These are phyloP conservation scores for Microtus agrestis DNA, from an alignment of 2,797 vertebrate genomes.

Conservation along the genomic window DNA sequence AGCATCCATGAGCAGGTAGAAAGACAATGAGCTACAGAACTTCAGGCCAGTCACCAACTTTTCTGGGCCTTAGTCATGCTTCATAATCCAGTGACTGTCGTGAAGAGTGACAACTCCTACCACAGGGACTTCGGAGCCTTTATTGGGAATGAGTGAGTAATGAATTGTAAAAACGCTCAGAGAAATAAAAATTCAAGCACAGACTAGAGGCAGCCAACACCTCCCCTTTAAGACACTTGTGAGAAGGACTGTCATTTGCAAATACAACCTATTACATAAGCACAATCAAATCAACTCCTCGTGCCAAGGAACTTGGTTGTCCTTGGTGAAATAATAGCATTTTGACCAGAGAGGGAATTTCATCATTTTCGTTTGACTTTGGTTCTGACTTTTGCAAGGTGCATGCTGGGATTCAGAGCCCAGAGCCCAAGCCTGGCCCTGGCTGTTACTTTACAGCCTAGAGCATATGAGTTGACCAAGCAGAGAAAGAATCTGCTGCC, in stretches of 20 bases:
- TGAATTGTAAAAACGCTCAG: conserved; percentile 48
- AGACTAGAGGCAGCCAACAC: conserved; percentile 1
- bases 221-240: conserved; percentile 42
- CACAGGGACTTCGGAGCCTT: conserved; percentile 10
- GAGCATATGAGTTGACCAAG: neutral
- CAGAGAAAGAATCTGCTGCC: neutral
- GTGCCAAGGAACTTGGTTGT: conserved; percentile 72
- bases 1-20: neutral
- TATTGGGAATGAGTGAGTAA: conserved; percentile 1
- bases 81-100: neutral
- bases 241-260: conserved; percentile 63
- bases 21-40: neutral
- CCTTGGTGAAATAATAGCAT: conserved; percentile 70
- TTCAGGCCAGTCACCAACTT: conserved; percentile 19
- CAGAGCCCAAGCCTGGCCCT: neutral
- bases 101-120: neutral
- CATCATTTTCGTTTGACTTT: conserved; percentile 80
- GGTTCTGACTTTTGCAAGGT: conserved; percentile 67
- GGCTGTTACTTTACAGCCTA: neutral
- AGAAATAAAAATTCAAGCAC: conserved; percentile 50
- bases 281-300: conserved; percentile 65
- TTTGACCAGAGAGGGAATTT: conserved; percentile 70
- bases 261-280: conserved; percentile 71
- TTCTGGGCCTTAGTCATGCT: neutral
- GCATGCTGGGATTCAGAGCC: neutral